Conservation (phyloP, 2,888 invertebrate species). For the Parochlus steinenii region DNA sequence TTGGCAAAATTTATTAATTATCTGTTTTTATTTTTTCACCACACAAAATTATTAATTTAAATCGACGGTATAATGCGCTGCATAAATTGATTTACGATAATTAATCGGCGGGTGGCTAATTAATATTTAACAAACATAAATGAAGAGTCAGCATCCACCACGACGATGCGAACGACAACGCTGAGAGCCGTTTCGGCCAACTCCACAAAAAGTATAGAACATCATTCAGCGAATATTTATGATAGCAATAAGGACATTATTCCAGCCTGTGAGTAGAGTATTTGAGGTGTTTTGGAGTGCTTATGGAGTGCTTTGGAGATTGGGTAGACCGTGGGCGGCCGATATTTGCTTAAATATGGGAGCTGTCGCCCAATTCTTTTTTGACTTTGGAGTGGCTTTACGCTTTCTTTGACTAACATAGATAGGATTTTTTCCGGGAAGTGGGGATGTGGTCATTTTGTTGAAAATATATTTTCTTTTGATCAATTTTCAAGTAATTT, state of each 20-base stretch:
- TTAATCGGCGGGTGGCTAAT: neutral
- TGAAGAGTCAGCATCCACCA: slow-evolving; percentile 22
- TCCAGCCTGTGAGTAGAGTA: slow-evolving; percentile 12
- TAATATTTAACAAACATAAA: slow-evolving; percentile 17
- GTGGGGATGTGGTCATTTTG: too few species aligned
- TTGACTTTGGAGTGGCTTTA: too few species aligned
- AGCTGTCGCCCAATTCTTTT: too few species aligned
- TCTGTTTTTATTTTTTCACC: neutral
- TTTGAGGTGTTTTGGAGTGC: neutral
- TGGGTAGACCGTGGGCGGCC: too few species aligned
- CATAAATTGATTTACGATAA: neutral
- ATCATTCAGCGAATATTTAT: slow-evolving; percentile 15
- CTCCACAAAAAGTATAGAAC: slow-evolving; percentile 5
- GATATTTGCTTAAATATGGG: too few species aligned
- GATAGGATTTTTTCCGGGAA: too few species aligned
- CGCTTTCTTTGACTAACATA: too few species aligned
- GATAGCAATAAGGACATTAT: slow-evolving; percentile 26
- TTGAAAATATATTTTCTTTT: too few species aligned
- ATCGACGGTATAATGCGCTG: neutral
- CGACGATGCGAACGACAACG: slow-evolving; percentile 15
- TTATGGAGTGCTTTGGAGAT: neutral
- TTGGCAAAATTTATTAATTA: slow-evolving; percentile 5
- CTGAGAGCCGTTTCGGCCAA: neutral
- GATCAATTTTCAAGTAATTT: too few species aligned
- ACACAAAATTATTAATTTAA: neutral